These are phyloP conservation scores for Scaptomyza montana DNA, from an alignment of 1,140 invertebrate species.

Conservation along the genomic window DNA sequence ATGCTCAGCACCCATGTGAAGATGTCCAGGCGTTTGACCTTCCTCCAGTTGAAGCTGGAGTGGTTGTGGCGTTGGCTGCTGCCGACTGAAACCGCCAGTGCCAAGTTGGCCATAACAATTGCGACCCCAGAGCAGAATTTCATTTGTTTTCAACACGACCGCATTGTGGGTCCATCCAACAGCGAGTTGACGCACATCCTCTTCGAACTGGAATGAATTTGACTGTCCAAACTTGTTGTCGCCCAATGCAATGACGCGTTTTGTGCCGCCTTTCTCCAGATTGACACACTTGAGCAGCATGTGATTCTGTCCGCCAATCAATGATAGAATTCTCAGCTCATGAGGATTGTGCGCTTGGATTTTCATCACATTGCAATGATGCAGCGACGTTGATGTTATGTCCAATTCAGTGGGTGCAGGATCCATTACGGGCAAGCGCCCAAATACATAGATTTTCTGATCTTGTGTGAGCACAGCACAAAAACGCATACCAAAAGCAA, in stretches of 20 bases:
- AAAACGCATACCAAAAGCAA: conserved; percentile 88
- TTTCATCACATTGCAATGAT: conserved; percentile 71
- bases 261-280: conserved; percentile 40
- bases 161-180: conserved; percentile 91
- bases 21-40: conserved; percentile 72
- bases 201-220: conserved; percentile 71
- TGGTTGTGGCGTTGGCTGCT: conserved; percentile 58
- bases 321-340: conserved; percentile 59
- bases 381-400: conserved; percentile 69
- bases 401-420: conserved; percentile 70
- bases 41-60: conserved; percentile 48
- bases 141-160: conserved; percentile 86
- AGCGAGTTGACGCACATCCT: conserved; percentile 84
- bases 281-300: conserved; percentile 86
- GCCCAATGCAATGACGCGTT: conserved; percentile 87
- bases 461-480: conserved; percentile 88
- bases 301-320: conserved; percentile 89
- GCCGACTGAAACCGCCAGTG: conserved; percentile 49
- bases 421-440: conserved; percentile 67
- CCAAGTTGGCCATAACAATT: conserved; percentile 92
- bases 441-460: conserved; percentile 73
- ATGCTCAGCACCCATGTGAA: conserved; percentile 91
- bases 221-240: conserved; percentile 90
- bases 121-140: conserved; percentile 90
- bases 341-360: conserved; percentile 60